These are phyloP conservation scores for Agonopterix arenella DNA, from an alignment of 2,888 invertebrate genomes.

Conservation along the genomic window DNA sequence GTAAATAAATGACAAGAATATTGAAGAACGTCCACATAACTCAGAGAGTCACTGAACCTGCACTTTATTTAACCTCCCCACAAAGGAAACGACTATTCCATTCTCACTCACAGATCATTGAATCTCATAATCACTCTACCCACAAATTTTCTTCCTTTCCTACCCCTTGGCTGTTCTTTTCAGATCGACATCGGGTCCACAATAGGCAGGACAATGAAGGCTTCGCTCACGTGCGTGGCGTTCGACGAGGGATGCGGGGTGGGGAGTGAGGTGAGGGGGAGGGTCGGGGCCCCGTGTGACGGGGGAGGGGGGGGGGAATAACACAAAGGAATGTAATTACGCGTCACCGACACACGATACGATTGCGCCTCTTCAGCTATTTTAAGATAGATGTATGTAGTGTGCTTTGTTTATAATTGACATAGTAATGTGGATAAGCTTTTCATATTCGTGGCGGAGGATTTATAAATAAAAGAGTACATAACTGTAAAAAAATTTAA, in stretches of 20 bases:
- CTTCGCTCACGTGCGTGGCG: slow-evolving; percentile 8
- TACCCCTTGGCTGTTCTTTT: slow-evolving; percentile 9
- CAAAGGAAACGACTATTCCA: neutral
- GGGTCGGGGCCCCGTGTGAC: neutral
- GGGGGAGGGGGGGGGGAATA: slow-evolving; percentile 15
- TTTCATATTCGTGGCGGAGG: no score
- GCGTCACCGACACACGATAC: slow-evolving; percentile 45
- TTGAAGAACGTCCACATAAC: no score
- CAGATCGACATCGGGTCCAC: slow-evolving; percentile 6
- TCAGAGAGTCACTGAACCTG: no score
- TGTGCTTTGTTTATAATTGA: no score
- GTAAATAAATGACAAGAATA: no score
- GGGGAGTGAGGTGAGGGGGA: neutral
- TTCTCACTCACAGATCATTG: slow-evolving; percentile 3
- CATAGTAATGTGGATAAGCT: no score
- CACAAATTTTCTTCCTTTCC: slow-evolving; percentile 3
- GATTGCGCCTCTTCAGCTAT: slow-evolving; percentile 35
- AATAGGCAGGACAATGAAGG: slow-evolving; percentile 5
- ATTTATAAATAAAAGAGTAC: no score
- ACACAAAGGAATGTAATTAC: slow-evolving; percentile 68
- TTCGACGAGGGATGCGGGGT: neutral
- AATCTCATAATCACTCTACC: slow-evolving; percentile 4
- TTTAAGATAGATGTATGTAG: slow-evolving; percentile 12
- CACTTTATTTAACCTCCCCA: no score
- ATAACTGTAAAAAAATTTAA: no score